Evolutionary conservation across 2,113 vertebrate genomes (phyloP).

Genomic region (Tyrannus savana): DNA sequence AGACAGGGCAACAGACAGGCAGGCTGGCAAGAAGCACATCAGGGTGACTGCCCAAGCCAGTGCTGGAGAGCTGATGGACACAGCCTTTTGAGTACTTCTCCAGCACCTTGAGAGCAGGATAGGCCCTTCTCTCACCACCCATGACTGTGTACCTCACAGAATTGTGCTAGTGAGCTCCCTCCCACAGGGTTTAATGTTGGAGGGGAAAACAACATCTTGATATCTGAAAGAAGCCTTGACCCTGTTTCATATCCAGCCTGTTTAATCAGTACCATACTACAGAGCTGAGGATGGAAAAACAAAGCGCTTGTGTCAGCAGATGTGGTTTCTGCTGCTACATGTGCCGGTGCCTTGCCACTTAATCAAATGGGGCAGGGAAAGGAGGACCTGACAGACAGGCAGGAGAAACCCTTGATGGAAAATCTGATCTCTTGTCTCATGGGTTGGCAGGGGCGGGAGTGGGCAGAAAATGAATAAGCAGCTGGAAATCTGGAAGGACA

Average conservation of each 20-base stretch:
- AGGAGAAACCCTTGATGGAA: neutral
- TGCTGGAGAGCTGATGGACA: neutral
- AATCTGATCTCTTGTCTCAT: neutral
- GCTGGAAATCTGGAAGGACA: neutral
- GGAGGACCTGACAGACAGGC: neutral
- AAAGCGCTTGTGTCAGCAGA: neutral
- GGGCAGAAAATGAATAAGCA: neutral
- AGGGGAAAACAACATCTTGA: neutral
- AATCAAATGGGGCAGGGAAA: neutral
- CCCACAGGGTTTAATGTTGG: neutral
- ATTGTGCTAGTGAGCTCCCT: neutral
- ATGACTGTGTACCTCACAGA: neutral
- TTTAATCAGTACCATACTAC: neutral
- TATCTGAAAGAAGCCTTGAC: neutral
- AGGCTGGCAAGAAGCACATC: neutral
- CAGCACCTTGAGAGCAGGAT: neutral
- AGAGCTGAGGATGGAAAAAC: slow-evolving; percentile 10
- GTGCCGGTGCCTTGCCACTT: neutral
- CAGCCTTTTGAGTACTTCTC: neutral
- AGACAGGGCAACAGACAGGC: neutral
- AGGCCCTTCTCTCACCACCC: neutral
- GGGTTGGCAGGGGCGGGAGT: no score
- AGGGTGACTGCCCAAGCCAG: neutral
- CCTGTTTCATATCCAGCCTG: neutral
- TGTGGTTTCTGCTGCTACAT: neutral